Conservation (phyloP, 2,888 invertebrate species). For the Fabriciana adippe region DNA sequence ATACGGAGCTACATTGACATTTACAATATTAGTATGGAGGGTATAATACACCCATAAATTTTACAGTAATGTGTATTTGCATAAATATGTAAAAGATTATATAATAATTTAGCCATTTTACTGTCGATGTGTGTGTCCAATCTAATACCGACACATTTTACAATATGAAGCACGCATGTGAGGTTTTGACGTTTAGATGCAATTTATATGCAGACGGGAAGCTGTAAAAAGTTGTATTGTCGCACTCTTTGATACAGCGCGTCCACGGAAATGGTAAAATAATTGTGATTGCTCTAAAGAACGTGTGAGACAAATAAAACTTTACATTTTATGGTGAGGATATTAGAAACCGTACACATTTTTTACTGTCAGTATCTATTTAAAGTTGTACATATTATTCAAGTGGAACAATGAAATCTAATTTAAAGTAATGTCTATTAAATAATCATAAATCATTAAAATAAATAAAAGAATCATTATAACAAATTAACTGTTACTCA, state of each 20-base stretch:
- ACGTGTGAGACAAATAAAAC: constrained; percentile 22
- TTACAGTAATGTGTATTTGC: too few species aligned
- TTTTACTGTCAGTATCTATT: not conserved
- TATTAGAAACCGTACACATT: constrained; percentile 1
- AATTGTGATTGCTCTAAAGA: constrained; percentile 28
- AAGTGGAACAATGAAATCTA: too few species aligned
- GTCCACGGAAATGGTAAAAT: constrained; percentile 33
- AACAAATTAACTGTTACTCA: too few species aligned
- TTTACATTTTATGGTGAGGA: constrained; percentile 1
- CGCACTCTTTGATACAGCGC: constrained; percentile 31
- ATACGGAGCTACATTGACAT: too few species aligned
- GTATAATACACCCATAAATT: too few species aligned
- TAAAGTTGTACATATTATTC: too few species aligned
- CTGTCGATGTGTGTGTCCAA: constrained; percentile 8
- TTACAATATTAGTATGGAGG: too few species aligned
- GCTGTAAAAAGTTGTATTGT: constrained; percentile 36
- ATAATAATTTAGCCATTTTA: not conserved
- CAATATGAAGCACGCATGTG: constrained; percentile 28
- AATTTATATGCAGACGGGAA: constrained; percentile 38
- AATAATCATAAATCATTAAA: too few species aligned
- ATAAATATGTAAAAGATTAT: not conserved
- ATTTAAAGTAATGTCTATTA: too few species aligned
- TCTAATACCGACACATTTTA: constrained; percentile 23
- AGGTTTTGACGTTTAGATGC: constrained; percentile 30
- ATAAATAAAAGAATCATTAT: too few species aligned